These are phyloP conservation scores for Myotis vivesi DNA, from an alignment of 2,797 vertebrate genomes.

Conservation along the genomic window DNA sequence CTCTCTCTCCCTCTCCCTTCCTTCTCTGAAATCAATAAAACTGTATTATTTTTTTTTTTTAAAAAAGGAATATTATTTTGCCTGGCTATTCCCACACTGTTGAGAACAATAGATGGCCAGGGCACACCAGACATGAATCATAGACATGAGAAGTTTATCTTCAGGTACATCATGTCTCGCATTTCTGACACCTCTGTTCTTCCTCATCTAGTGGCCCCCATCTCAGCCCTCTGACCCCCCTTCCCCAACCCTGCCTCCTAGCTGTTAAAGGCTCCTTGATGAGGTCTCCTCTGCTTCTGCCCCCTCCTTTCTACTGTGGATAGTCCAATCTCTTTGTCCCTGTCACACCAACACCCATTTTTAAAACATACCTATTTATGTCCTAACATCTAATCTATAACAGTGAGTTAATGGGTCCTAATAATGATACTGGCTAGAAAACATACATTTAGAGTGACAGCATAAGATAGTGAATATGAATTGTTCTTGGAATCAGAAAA, in stretches of 20 bases:
- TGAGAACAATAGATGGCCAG: neutral
- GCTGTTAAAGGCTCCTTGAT: neutral
- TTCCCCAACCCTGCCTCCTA: neutral
- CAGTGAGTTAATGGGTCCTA: neutral
- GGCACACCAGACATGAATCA: neutral
- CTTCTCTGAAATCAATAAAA: too few species aligned
- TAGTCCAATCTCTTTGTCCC: neutral
- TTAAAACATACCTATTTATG: neutral
- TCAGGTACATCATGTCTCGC: rapidly evolving
- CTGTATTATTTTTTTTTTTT: too few species aligned
- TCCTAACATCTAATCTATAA: neutral
- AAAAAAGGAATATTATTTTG: neutral
- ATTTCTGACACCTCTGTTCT: neutral
- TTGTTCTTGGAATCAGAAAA: neutral
- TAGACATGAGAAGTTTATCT: neutral
- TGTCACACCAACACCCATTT: neutral
- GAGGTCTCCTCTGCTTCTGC: neutral
- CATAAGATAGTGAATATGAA: neutral
- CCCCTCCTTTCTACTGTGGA: neutral
- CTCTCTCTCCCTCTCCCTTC: neutral
- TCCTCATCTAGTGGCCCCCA: neutral
- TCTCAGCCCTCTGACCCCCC: neutral
- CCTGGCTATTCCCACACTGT: neutral
- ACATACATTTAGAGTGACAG: neutral
- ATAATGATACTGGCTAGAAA: neutral